These are phyloP conservation scores for Melipona bicolor DNA, from an alignment of 2,888 invertebrate species.

Conservation along the genomic window DNA sequence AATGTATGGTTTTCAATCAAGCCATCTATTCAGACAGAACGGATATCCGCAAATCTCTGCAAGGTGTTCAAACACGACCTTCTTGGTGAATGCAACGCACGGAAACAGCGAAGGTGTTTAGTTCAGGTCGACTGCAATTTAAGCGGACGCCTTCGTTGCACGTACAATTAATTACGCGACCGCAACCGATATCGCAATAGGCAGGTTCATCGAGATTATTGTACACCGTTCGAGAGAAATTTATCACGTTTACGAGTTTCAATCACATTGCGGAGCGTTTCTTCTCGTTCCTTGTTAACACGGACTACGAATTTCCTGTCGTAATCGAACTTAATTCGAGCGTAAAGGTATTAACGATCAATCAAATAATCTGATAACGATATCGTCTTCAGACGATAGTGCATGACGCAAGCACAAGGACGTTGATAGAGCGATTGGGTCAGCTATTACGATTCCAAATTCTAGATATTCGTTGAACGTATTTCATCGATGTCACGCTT, in stretches of 20 bases:
- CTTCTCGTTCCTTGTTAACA: background rate
- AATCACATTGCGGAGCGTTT: background rate
- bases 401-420: conserved; percentile 15
- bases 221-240: background rate
- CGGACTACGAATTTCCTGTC: background rate
- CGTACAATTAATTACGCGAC: conserved; percentile 50
- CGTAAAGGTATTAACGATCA: background rate
- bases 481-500: background rate
- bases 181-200: conserved; percentile 22
- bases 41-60: conserved; percentile 27
- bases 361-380: conserved; percentile 43
- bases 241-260: background rate
- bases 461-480: background rate
- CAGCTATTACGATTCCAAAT: background rate
- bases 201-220: background rate
- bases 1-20: background rate
- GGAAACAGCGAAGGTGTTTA: conserved; percentile 56
- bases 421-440: conserved; percentile 10
- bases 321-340: background rate
- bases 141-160: conserved; percentile 45
- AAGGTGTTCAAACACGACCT: conserved; percentile 27
- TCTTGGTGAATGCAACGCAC: conserved; percentile 29
- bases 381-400: conserved; percentile 31
- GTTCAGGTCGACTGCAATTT: conserved; percentile 58
- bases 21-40: background rate